Percentiles rank a stretch among this genome's conserved stretches.
Evolutionary conservation across 2,113 vertebrate genomes (phyloP).

Genomic region (Cochlearius cochlearius): DNA sequence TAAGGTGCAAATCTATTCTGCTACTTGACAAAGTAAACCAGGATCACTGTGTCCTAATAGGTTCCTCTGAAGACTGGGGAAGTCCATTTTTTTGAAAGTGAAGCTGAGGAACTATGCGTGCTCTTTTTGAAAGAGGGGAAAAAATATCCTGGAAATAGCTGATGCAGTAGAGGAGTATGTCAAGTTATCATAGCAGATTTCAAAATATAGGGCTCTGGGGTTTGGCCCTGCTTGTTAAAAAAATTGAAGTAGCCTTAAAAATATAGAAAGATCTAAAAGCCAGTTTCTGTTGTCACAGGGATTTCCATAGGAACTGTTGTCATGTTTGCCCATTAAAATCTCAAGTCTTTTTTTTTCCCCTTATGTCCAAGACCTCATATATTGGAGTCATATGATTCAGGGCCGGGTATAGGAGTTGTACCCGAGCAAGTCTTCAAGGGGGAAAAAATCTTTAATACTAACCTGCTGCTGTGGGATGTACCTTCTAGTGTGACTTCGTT

Average conservation of each 20-base stretch:
- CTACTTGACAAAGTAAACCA: not conserved
- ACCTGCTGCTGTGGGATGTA: not conserved
- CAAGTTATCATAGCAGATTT: not conserved
- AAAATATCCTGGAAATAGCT: not conserved
- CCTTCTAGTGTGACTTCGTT: not conserved
- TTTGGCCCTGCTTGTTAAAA: not conserved
- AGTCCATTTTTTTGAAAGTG: not conserved
- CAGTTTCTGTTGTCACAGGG: not conserved
- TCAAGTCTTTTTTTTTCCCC: not conserved
- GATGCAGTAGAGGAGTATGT: not conserved
- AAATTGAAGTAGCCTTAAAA: not conserved
- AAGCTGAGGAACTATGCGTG: not conserved
- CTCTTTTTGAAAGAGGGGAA: not conserved
- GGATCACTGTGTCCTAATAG: not conserved
- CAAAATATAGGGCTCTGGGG: not conserved
- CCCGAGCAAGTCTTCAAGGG: not conserved
- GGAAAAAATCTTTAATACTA: not conserved
- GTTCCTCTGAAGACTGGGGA: not conserved
- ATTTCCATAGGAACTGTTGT: not conserved
- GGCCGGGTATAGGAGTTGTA: not conserved
- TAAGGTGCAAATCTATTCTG: not conserved
- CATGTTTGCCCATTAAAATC: not conserved
- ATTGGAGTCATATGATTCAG: not conserved
- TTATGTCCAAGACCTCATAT: not conserved
- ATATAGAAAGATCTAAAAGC: not conserved